Base-by-base conservation (phyloP, 2,113 vertebrate genomes). In the Brevimyrus niger region DNA sequence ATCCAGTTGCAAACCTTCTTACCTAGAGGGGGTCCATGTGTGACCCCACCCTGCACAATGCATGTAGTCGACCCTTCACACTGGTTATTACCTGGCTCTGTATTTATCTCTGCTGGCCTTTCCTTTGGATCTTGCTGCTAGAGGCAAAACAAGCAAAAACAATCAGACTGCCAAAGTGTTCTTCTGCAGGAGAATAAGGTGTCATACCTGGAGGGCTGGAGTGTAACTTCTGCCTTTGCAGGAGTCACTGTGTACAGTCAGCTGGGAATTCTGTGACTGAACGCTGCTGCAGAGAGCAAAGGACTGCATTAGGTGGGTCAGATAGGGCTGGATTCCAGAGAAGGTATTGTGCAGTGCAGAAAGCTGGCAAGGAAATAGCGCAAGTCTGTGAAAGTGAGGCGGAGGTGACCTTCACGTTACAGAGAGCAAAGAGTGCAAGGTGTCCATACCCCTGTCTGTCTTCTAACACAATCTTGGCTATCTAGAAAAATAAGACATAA, bases 221-320 rank as follows among this genome's bases (percentile, higher is more conserved):
- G 21, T 1, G 42, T 44, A 0, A 44, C 89, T 17, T 2, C 84
- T 46, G 23, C 7, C 51, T 53, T 5, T 44, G 5, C 50, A 80
- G 53, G n/a, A 35, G 27, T 42, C 92, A 69, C 87, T 15, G n/a
- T n/a, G 76, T 90, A 65, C 82, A 84, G 19, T 88, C 91, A 84
- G 61, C 35, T 89, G 47, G 46, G 51, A 61, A 46, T 84, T 47
- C 44, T 47, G 82, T 1, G 17, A 11, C 42, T 47, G 44, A 6
- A 17, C 35, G 13, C 35, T 42, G 73, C 31, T 80, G 35, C 13
- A 42, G 73, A 80, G 3, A 80, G 31, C 13, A 42, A 80, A 19
- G 11, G 15, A 80, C 73, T 42, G 5, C 31, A 80, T 80, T 42
- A 80, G 31, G 35, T 8, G 42, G 73, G 27, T 76, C 17, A 76